phyloP scores from a whole-genome alignment of 2,888 invertebrate species.

The Scaptomyza polygonia region DNA sequence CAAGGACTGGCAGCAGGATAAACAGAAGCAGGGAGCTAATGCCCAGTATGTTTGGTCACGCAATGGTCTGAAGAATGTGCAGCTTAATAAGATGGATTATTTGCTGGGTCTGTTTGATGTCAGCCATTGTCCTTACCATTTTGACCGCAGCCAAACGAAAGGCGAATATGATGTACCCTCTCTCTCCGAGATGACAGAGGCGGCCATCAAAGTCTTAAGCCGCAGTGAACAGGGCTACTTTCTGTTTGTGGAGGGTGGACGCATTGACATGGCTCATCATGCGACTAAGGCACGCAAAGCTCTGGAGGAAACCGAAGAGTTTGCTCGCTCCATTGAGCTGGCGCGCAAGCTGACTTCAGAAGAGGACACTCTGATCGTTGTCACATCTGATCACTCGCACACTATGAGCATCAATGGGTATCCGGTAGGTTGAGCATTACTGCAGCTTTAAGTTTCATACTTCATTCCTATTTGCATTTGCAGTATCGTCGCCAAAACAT shows the following conservation, averaged over 20 bases:
- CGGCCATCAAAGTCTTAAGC: constrained; percentile 87
- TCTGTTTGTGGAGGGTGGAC: constrained; percentile 89
- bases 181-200: constrained; percentile 88
- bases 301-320: constrained; percentile 91
- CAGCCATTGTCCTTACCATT: constrained; percentile 86
- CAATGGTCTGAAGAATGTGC: constrained; percentile 72
- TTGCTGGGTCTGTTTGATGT: constrained; percentile 86
- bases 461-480: not conserved
- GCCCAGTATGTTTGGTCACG: constrained; percentile 83
- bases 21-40: constrained; percentile 44
- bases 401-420: constrained; percentile 91
- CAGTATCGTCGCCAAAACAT: constrained; percentile 83
- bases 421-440: constrained; percentile 85
- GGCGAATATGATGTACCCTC: constrained; percentile 86
- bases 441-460: no score
- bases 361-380: constrained; percentile 91
- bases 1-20: constrained; percentile 87
- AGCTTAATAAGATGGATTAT: constrained; percentile 85
- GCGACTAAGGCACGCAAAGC: constrained; percentile 88
- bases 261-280: constrained; percentile 86
- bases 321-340: constrained; percentile 89
- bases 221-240: constrained; percentile 88
- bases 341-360: constrained; percentile 87
- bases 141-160: constrained; percentile 85
- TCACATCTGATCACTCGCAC: constrained; percentile 92